These are phyloP conservation scores for Chitala chitala DNA, from an alignment of 2,113 vertebrate genomes.

Conservation along the genomic window DNA sequence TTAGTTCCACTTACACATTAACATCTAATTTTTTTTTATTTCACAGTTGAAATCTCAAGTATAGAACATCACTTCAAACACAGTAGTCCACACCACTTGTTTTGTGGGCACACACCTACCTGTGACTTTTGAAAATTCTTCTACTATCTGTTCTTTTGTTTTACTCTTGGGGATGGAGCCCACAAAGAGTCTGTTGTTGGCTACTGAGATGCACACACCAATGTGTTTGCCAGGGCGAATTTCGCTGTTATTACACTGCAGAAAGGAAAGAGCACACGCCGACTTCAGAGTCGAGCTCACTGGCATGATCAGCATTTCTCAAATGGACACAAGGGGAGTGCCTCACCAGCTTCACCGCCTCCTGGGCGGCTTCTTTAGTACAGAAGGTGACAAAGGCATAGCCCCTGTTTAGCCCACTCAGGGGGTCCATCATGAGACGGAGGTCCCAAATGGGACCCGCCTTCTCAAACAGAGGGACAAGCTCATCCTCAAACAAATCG, in stretches of 20 bases:
- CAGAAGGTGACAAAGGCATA: slow-evolving; percentile 99
- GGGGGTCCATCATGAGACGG: slow-evolving; percentile 96
- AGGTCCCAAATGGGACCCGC: slow-evolving; percentile 97
- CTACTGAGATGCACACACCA: slow-evolving; percentile 96
- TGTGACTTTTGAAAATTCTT: slow-evolving; percentile 98
- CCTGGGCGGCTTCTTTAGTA: slow-evolving; percentile 93
- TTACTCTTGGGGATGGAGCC: slow-evolving; percentile 99
- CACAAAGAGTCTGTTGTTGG: slow-evolving; percentile 98
- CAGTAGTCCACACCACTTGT: neutral
- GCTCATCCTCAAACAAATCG: slow-evolving; percentile 94
- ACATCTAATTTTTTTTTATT: too few species aligned
- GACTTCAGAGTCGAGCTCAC: neutral
- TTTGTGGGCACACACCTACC: slow-evolving; percentile 59
- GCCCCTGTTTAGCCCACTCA: slow-evolving; percentile 92
- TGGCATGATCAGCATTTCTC: neutral
- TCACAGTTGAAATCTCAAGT: too few species aligned
- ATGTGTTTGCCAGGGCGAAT: slow-evolving; percentile 97
- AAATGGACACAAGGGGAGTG: too few species aligned
- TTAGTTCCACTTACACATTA: too few species aligned
- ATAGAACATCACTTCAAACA: too few species aligned
- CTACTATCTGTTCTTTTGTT: slow-evolving; percentile 98
- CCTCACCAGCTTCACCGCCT: slow-evolving; percentile 93
- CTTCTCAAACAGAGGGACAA: slow-evolving; percentile 96
- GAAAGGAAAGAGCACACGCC: slow-evolving; percentile 2
- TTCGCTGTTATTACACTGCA: slow-evolving; percentile 94